A percentile compares a stretch with the other conserved stretches of the same genome.
These are phyloP conservation scores for Sitta carolinensis DNA, from an alignment of 2,797 vertebrate species.

Conservation along the genomic window DNA sequence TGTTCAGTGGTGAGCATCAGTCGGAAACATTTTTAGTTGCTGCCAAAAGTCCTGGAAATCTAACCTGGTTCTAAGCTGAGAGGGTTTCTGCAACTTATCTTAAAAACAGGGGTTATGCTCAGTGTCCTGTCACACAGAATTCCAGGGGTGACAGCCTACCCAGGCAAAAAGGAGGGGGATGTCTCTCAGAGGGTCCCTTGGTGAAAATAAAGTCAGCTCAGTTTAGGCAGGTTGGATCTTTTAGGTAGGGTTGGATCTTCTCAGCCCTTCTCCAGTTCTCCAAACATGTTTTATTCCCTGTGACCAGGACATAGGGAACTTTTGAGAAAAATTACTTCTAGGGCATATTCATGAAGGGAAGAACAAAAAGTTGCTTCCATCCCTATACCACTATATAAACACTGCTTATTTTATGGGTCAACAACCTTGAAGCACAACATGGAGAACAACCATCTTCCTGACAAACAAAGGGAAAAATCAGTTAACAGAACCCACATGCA, in stretches of 20 bases:
- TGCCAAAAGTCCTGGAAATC: not conserved
- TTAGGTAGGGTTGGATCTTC: not conserved
- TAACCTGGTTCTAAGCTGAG: not conserved
- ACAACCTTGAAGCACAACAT: not conserved
- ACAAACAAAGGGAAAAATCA: conserved; percentile 11
- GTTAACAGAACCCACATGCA: conserved; percentile 36
- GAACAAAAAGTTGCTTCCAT: not conserved
- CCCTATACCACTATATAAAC: not conserved
- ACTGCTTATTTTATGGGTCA: conserved; percentile 16
- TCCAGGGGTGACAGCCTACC: not conserved
- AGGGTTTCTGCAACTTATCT: not conserved
- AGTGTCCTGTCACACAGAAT: not conserved
- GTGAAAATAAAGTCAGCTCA: not conserved
- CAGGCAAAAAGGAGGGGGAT: not conserved
- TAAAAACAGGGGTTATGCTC: not conserved
- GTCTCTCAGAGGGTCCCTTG: not conserved
- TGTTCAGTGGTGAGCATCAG: not conserved
- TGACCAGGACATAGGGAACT: not conserved
- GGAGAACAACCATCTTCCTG: conserved; percentile 8
- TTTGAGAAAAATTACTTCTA: not conserved
- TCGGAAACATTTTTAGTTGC: not conserved
- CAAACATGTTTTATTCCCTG: not conserved
- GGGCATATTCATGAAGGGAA: not conserved
- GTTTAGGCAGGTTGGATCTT: not conserved
- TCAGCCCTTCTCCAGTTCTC: not conserved